Evolutionary conservation across 2,113 vertebrate species (phyloP).

Genomic region (Rutilus rutilus): DNA sequence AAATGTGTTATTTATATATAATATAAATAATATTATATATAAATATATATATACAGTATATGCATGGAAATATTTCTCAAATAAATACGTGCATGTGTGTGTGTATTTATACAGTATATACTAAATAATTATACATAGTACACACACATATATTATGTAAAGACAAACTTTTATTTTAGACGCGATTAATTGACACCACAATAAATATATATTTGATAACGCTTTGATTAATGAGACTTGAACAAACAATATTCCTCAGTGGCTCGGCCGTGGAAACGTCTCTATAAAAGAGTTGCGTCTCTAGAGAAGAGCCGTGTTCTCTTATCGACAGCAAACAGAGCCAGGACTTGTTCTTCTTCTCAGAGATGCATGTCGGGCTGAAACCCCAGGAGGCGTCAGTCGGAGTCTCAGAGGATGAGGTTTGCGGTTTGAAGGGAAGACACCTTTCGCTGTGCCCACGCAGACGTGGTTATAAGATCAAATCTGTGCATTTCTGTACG

Average conservation of each 20-base stretch:
- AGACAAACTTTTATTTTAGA: no score
- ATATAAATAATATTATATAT: no score
- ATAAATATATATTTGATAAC: not conserved
- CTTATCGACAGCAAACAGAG: not conserved
- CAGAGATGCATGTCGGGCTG: no score
- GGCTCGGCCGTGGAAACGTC: not conserved
- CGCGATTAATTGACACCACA: not conserved
- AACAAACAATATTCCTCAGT: not conserved
- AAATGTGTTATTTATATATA: no score
- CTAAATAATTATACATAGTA: no score
- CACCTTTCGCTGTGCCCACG: not conserved
- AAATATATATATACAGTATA: no score
- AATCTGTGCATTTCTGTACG: not conserved
- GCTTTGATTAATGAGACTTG: not conserved
- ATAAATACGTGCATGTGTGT: no score
- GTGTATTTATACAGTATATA: no score
- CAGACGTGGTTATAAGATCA: not conserved
- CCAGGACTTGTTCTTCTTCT: not conserved
- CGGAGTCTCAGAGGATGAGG: not conserved
- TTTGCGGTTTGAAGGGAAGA: slow-evolving; percentile 11
- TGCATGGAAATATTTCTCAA: no score
- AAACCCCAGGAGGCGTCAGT: not conserved
- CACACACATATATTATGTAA: no score
- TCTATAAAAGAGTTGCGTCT: slow-evolving; percentile 9
- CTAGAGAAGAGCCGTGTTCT: not conserved